These are phyloP conservation scores for Cuculus canorus DNA, from an alignment of 2,797 vertebrate genomes.

Conservation along the genomic window DNA sequence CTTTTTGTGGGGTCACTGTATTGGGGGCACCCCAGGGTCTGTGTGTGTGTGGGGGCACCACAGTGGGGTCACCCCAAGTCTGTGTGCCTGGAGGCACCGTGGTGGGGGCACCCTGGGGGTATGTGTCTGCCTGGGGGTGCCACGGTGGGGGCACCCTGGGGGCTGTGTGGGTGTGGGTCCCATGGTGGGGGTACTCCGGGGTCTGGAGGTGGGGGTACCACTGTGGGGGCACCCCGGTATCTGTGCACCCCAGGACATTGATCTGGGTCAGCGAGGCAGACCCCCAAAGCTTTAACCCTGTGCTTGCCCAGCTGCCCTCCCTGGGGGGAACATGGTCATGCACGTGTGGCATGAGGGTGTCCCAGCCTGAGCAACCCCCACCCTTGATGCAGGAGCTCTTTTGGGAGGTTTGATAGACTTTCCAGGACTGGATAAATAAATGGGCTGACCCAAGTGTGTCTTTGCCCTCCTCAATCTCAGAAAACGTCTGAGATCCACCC, in stretches of 20 bases:
- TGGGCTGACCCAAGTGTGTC: neutral
- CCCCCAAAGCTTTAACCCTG: accelerated
- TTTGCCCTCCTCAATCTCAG: neutral
- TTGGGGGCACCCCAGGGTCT: neutral
- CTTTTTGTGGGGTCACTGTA: no score
- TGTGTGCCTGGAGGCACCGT: no score
- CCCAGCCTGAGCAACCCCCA: neutral
- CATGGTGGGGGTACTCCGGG: no score
- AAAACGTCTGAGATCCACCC: neutral
- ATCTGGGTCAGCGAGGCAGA: no score
- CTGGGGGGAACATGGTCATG: neutral
- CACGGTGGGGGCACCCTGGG: no score
- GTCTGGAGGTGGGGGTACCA: no score
- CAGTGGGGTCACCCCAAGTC: no score
- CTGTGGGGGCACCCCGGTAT: neutral
- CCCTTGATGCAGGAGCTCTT: neutral
- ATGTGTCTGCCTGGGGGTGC: no score
- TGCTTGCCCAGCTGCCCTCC: neutral
- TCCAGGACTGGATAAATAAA: neutral
- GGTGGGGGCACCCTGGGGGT: no score
- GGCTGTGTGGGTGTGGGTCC: no score
- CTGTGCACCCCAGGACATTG: no score
- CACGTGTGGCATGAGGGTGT: neutral
- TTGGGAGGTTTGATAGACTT: accelerated
- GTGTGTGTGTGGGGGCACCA: no score